Base-by-base conservation (phyloP, 1,140 invertebrate genomes). In the Pachypeltis micranthus region DNA sequence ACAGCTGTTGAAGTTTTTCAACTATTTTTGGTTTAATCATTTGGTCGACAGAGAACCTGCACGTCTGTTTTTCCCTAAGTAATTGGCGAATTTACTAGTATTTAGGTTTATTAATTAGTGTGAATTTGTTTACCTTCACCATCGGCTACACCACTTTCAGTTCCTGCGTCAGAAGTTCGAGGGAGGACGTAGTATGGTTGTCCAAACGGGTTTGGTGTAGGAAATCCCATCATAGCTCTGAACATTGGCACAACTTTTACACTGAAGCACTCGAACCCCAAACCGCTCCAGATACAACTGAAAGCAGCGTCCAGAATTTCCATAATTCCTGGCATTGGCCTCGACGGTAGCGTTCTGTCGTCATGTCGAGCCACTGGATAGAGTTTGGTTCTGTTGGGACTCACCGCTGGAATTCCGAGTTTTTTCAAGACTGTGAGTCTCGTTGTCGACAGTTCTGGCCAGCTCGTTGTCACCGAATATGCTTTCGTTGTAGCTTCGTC, bases 221-320 rank as follows among this genome's bases (percentile, higher is more conserved):
- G 44, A 34, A 28, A 57, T 21, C 62, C 62, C 62, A 63, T 63
- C 28, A 63, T 56, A 4, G 47, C 29, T 39, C 54, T 56, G 23
- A 63, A 57, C 28, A 63, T 57, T 2, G 62, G 62, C 19, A 63
- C 54, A 16, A 63, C 62, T 63, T 47, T 63, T 7, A 29, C 21
- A 12, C 25, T 34, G 29, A 63, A 57, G 27, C 62, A 63, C 2
- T 63, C 62, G 7, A 63, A 23, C 16, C 47, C 31, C 12, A 56
- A 29, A 1, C 62, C 62, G 19, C 39, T 57, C 51, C 51, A 63
- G 1, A 63, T 28, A 21, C 62, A 63, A 21, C 29, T 54, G 24
- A 56, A 56, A 1, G 54, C 54, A 23, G 47, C 27, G 51, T 24
- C 27, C 24, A 63, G 27, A 2, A 63, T 44, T 4, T 27, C 16